Percentiles rank a stretch among this genome's conserved stretches.
phyloP scores from a whole-genome alignment of 2,113 vertebrate species.

The Gallinago media region DNA sequence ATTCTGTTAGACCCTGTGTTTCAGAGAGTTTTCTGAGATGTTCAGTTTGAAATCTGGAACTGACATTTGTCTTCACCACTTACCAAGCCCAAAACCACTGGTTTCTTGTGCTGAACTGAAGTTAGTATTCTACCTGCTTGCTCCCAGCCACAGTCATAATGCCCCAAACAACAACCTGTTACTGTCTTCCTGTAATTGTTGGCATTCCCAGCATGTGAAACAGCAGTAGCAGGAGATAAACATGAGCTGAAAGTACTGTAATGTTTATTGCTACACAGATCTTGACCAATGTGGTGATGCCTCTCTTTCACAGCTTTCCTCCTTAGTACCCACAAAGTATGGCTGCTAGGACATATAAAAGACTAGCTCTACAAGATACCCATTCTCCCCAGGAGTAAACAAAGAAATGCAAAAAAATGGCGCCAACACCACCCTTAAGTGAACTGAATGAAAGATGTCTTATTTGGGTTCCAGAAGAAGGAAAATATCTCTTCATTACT shows the following conservation, averaged over 20 bases:
- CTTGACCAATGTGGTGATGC: neutral
- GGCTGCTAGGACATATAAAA: neutral
- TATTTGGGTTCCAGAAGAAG: neutral
- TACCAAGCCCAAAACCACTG: neutral
- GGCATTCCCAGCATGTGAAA: neutral
- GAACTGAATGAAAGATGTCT: neutral
- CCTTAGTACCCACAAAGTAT: neutral
- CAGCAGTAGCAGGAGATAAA: neutral
- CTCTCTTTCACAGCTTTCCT: neutral
- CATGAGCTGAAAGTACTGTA: neutral
- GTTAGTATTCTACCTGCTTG: neutral
- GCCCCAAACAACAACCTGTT: neutral
- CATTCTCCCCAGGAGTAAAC: neutral
- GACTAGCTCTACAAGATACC: neutral
- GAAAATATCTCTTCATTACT: neutral
- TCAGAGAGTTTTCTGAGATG: neutral
- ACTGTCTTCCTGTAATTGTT: neutral
- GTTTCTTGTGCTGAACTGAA: neutral
- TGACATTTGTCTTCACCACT: neutral
- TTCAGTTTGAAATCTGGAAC: neutral
- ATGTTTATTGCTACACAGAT: neutral
- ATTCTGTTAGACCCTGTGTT: fast-evolving
- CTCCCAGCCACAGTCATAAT: neutral
- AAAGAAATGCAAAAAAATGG: neutral
- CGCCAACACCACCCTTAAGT: neutral